Evolutionary conservation across 2,797 vertebrate genomes (phyloP).

Genomic region (Amblyopsis hoosieri): DNA sequence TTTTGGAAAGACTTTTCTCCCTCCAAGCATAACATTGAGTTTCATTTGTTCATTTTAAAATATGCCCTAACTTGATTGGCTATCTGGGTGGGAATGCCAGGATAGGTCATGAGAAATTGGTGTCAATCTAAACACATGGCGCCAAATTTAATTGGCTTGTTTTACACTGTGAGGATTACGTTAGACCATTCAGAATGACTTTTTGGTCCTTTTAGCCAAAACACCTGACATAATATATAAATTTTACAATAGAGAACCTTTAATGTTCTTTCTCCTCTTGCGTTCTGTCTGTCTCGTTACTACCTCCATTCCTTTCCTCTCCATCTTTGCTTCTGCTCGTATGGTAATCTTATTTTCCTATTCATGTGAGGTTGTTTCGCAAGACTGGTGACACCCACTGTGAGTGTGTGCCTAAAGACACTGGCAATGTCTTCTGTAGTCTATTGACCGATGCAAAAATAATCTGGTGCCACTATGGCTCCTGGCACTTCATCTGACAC

Average conservation of each 20-base stretch:
- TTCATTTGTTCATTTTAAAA: too few species aligned
- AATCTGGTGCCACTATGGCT: conserved; percentile 54
- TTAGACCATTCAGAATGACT: too few species aligned
- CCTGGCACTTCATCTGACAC: conserved; percentile 41
- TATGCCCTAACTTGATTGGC: too few species aligned
- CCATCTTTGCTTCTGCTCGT: conserved; percentile 22
- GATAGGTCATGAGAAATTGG: too few species aligned
- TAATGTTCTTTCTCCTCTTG: conserved; percentile 32
- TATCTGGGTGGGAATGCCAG: too few species aligned
- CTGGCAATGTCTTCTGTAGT: background rate
- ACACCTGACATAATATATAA: too few species aligned
- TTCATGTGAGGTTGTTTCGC: conserved; percentile 27
- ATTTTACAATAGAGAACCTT: too few species aligned
- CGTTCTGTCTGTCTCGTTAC: conserved; percentile 25
- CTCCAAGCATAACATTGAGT: background rate
- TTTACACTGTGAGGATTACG: too few species aligned
- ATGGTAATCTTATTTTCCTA: conserved; percentile 44
- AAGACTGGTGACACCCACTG: conserved; percentile 16
- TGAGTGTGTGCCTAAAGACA: background rate
- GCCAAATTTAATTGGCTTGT: too few species aligned
- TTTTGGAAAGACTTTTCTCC: background rate
- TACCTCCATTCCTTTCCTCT: conserved; percentile 31
- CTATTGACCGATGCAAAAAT: conserved; percentile 17
- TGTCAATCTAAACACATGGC: too few species aligned
- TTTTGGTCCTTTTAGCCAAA: background rate